Percentiles rank a stretch among this genome's conserved stretches.
Evolutionary conservation across 1,140 invertebrate species (phyloP).

Genomic region (Panagrolaimus sp.): DNA sequence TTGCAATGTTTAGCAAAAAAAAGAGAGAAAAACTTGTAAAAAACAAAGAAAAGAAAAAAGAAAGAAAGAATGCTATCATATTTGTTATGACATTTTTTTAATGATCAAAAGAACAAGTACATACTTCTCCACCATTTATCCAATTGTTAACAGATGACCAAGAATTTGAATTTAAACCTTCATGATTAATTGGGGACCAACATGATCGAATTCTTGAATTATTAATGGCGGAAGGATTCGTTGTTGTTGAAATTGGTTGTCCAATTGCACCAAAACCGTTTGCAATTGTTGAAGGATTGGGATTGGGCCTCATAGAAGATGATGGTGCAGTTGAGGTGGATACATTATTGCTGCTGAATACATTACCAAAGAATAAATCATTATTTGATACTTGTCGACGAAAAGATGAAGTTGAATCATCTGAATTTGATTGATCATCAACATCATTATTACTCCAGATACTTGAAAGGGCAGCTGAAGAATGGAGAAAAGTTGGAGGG

Average conservation of each 20-base stretch:
- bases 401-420: slow-evolving; percentile 9
- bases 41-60: too few species aligned
- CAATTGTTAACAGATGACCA: slow-evolving; percentile 8
- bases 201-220: background rate
- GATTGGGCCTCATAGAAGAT: background rate
- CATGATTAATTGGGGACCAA: slow-evolving; percentile 1
- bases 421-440: slow-evolving; percentile 3
- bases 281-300: background rate
- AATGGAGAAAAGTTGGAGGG: slow-evolving; percentile 14
- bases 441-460: slow-evolving; percentile 15
- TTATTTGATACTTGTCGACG: slow-evolving; percentile 9
- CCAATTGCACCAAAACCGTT: slow-evolving; percentile 6
- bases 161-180: background rate
- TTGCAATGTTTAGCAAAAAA: too few species aligned
- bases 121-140: slow-evolving; percentile 9
- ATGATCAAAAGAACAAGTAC: background rate
- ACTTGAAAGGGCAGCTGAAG: slow-evolving; percentile 5
- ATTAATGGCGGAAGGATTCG: background rate
- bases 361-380: slow-evolving; percentile 5
- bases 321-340: background rate
- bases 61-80: too few species aligned
- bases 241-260: background rate
- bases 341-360: background rate
- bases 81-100: background rate
- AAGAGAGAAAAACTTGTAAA: too few species aligned